Evolutionary conservation across 2,797 vertebrate genomes (phyloP), one percentile per base, ranked within the genome.

Genomic region (Brotula barbata): DNA sequence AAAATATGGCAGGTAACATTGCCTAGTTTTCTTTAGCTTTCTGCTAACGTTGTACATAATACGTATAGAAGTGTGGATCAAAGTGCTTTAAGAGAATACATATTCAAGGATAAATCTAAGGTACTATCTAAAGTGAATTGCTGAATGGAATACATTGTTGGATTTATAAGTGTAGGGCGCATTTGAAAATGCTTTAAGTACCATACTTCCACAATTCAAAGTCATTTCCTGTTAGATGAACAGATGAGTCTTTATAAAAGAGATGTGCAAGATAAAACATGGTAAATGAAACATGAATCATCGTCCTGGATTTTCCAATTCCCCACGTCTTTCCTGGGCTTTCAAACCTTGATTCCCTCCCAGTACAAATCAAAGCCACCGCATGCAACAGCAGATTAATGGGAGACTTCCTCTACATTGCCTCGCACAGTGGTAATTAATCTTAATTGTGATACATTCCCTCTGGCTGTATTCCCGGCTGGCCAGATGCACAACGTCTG

Each of bases 171-270:
- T 65, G 23, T 43, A 23, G 20, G 41, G 19, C 71, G 79, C 73
- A 72, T 57, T 70, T 82, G 72, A 42, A 14, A 14, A 33, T 57
- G 21, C 44, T 14, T 33, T 57, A 86, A 90, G 94, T 96, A 96
- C 94, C 93, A 85, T 86, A 84, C 64, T 69, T 89, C 73, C 71
- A 54, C 64, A 51, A 70, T 69, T 53, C n/a, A 15, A 64, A 49
- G 64, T 70, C 58, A 52, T 57, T 81, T 33, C 66, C 70, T 19
- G 46, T 40, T 52, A 68, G 36, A 59, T 56, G 47, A 80, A 68
- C 25, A 50, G 13, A 54, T 44, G 40, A 55, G 10, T 61, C 28
- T 64, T 53, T 25, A 45, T 58, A 58, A 75, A 54, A 52, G 53
- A 55, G 62, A 54, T 66, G 68, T 77, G 71, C 45, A 43, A 59